Evolutionary conservation across 2,113 vertebrate species (phyloP), one percentile per base, ranked within the genome.

Genomic region (Genyomyrus donnyi): DNA sequence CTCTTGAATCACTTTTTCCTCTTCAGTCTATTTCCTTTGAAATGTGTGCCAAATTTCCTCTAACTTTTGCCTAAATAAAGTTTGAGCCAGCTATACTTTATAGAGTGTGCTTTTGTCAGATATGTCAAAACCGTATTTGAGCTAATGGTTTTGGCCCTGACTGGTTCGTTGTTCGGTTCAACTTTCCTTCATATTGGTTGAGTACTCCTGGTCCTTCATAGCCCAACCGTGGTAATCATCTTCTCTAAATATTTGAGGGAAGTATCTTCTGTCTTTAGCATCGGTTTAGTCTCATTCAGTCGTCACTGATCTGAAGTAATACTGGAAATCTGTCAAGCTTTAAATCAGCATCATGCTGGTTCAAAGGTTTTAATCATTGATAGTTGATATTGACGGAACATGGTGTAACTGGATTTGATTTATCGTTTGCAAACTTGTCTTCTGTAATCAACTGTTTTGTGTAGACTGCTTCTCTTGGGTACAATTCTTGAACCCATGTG

Each of bases 41-140:
- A 87, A 87, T 53, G 11, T 46, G 85, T 87, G 50, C 52, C 52
- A 88, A 53, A 19, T 88, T 88, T 66, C 21, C 52, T 50, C 42
- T 88, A 39, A 62, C 56, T 21, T 52, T 52, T 35, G 6, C 27
- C 85, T 35, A 87, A 27, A 27, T 48, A 56, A 56, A 87, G 50
- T 39, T n/a, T 80, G 27, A 53, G 17, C 31, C 48, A 87, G 42
- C 31, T 35, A 31, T 42, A 50, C 31, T 89, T 84, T 56, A 56
- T 46, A 53, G 11, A 89, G 66, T 85, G 83, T 46, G 31, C 88
- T 77, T 89, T 70, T 83, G 88, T 89, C 80, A 89, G 74, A 50
- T 83, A 27, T 56, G 31, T 89, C 66, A 77, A 42, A 50, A 80
- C 39, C n/a, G 83, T 27, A 85, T 62, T 53, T 27, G 56, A 39